A percentile compares a stretch with the other conserved stretches of the same genome.
Evolutionary conservation across 2,888 invertebrate genomes (phyloP).

Genomic region (Sesamia inferens): DNA sequence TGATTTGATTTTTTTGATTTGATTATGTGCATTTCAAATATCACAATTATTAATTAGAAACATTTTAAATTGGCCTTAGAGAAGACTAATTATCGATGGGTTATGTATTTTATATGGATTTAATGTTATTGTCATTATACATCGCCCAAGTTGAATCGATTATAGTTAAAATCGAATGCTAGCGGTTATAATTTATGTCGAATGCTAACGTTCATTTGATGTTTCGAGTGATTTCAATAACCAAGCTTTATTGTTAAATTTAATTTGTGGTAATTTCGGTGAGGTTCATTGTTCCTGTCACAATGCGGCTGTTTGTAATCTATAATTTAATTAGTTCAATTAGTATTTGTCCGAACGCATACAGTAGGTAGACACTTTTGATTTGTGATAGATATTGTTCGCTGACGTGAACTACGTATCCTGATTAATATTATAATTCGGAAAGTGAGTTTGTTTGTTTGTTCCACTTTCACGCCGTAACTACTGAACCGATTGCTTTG

Average conservation of each 20-base stretch:
- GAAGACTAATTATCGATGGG: too few species aligned
- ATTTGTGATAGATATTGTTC: background rate
- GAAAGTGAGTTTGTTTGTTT: too few species aligned
- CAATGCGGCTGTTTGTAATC: background rate
- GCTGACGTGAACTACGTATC: background rate
- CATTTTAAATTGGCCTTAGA: too few species aligned
- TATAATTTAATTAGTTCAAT: background rate
- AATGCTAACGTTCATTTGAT: conserved; percentile 8
- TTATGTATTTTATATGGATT: too few species aligned
- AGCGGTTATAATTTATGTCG: background rate
- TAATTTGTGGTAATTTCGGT: conserved; percentile 6
- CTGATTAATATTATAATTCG: too few species aligned
- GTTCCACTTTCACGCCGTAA: too few species aligned
- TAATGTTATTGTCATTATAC: too few species aligned
- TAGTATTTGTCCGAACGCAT: conserved; percentile 1
- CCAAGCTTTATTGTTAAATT: background rate
- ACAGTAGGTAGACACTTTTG: background rate
- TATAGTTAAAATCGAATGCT: conserved; percentile 10
- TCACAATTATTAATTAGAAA: too few species aligned
- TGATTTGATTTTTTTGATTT: too few species aligned
- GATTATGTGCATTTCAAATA: too few species aligned
- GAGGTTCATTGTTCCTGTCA: background rate
- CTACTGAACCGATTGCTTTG: too few species aligned
- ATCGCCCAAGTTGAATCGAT: background rate
- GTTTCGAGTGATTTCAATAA: conserved; percentile 2